Evolutionary conservation across 1,140 invertebrate genomes (phyloP).

Genomic region (Calosoma granatense): DNA sequence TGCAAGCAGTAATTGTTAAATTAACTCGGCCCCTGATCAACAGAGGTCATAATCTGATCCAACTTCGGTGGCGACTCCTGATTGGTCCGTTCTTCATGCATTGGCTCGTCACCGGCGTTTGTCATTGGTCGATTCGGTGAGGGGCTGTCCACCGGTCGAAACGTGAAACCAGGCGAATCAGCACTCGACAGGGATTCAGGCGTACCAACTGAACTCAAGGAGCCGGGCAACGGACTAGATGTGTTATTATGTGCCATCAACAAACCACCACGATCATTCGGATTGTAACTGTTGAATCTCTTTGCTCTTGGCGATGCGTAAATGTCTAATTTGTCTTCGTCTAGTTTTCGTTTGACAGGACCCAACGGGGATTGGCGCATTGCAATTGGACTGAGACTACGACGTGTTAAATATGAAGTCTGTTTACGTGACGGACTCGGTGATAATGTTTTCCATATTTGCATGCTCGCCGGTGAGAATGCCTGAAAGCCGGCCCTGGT

Average conservation of each 20-base stretch:
- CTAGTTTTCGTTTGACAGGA: constrained; percentile 66
- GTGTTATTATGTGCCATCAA: constrained; percentile 29
- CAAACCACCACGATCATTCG: constrained; percentile 27
- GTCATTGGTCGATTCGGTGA: constrained; percentile 32
- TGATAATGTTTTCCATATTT: constrained; percentile 40
- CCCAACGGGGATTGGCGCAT: constrained; percentile 63
- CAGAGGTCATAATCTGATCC: constrained; percentile 3
- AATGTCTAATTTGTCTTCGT: constrained; percentile 42
- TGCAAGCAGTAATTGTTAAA: too few species aligned
- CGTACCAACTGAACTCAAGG: constrained; percentile 46
- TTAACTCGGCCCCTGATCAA: neutral
- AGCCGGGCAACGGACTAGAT: constrained; percentile 45
- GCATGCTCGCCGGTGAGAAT: neutral
- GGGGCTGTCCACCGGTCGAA: constrained; percentile 42
- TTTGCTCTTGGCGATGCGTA: constrained; percentile 44
- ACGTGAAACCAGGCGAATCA: constrained; percentile 46
- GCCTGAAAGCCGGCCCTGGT: constrained; percentile 41
- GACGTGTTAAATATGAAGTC: constrained; percentile 60
- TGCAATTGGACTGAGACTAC: constrained; percentile 74
- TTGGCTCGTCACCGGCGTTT: constrained; percentile 30
- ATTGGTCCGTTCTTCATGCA: constrained; percentile 17
- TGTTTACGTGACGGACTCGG: constrained; percentile 66
- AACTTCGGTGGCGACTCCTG: neutral
- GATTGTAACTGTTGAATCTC: constrained; percentile 34
- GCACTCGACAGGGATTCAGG: constrained; percentile 49